Evolutionary conservation across 2,888 invertebrate genomes (phyloP), one percentile per base, ranked within the genome.

Genomic region (Drosophila subquinaria): DNA sequence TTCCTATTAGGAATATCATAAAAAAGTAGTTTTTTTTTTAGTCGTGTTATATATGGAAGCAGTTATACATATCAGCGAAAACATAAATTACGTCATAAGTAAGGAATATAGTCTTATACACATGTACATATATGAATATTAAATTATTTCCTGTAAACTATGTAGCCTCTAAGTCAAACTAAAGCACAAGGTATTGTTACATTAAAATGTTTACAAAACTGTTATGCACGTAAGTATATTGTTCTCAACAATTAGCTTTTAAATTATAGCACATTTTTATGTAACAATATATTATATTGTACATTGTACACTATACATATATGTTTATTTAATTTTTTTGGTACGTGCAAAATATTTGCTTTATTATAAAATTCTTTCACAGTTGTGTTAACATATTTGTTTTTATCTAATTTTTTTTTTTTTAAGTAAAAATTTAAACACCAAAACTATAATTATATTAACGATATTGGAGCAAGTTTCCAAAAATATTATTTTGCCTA

Each of bases 271-370:
- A 13, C 15, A 40, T 55, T 56, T 67, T 4, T 27, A 45, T 62
- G 40, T 55, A 47, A 42, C 56, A 61, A 57, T 51, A 30, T 38
- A n/a, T 45, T 43, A 36, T 65, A 50, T 48, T 17, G 60, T 30
- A 30, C 23, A 23, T 23, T 23, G 30, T 36, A 36, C 60, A 36
- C 47, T 69, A 56, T 68, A 53, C 17, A 65, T 68, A 36, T 55
- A 17, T 35, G 4, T 11, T 2, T 61, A 62, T 51, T 62, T 67
- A 60, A 60, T 67, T 33, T 35, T 35, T 55, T 76, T 85, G 69
- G 88, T 88, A 83, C 81, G 83, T 86, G 86, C 88, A 88, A 85
- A 88, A 84, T 81, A 87, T 80, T 84, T 84, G 78, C 84, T 73
- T 69, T 73, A 72, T 73, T 86, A 83, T 69, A 81, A 83, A 86